These are phyloP conservation scores for Zaprionus inermis DNA, from an alignment of 1,140 invertebrate genomes.

Conservation along the genomic window DNA sequence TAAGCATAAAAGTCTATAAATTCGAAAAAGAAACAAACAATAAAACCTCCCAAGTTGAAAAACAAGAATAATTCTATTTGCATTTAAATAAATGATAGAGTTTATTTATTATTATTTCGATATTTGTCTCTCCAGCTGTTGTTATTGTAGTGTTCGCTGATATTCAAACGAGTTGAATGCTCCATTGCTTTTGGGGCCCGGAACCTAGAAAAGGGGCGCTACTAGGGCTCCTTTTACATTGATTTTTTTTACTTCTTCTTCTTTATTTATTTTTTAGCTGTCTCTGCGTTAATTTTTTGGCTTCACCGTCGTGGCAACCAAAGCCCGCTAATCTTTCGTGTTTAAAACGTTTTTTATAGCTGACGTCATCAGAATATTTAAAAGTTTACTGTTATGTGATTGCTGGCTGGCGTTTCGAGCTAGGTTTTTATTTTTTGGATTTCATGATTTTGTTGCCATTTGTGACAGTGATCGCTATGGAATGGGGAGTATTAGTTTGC, in stretches of 20 bases:
- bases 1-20: constrained; percentile 31
- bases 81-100: constrained; percentile 69
- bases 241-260: not conserved
- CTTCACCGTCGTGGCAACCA: constrained; percentile 18
- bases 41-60: constrained; percentile 8
- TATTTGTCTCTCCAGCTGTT: constrained; percentile 10
- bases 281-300: constrained; percentile 41
- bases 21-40: constrained; percentile 23
- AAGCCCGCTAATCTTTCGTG: constrained; percentile 35
- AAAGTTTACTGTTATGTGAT: constrained; percentile 71
- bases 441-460: constrained; percentile 21
- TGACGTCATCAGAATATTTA: constrained; percentile 74
- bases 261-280: constrained; percentile 32
- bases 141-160: constrained; percentile 34
- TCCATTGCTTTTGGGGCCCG: constrained; percentile 27
- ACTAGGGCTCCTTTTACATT: constrained; percentile 25
- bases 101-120: constrained; percentile 37
- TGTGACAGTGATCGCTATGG: not conserved
- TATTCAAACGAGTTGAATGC: constrained; percentile 67
- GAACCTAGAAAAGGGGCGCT: constrained; percentile 57
- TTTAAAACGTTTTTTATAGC: constrained; percentile 53
- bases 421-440: constrained; percentile 10
- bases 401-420: constrained; percentile 47
- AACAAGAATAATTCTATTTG: constrained; percentile 71
- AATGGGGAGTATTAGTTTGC: not conserved